Percentiles rank a stretch among this genome's conserved stretches.
phyloP scores from a whole-genome alignment of 2,113 vertebrate genomes.

The Ancistrus triradiatus region DNA sequence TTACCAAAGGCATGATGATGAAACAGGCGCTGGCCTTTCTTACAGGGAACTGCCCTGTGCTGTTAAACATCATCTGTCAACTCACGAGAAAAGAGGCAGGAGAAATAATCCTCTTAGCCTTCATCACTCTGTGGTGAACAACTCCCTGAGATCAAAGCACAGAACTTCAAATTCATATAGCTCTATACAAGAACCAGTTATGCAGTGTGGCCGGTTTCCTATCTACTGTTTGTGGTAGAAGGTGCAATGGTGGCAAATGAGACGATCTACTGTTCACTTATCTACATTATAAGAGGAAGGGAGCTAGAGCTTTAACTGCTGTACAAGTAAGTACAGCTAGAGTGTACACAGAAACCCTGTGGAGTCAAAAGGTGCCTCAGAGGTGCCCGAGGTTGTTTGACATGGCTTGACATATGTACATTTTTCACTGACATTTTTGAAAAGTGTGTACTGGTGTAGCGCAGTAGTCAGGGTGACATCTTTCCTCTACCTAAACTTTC shows the following conservation, averaged over 20 bases:
- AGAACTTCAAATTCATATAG: conserved; percentile 70
- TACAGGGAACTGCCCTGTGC: conserved; percentile 68
- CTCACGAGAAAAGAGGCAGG: conserved; percentile 53
- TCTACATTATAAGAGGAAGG: too few relatives aligned
- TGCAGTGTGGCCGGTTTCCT: conserved; percentile 56
- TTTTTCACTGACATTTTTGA: too few relatives aligned
- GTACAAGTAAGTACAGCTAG: too few relatives aligned
- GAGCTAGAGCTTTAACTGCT: too few relatives aligned
- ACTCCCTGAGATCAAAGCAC: conserved; percentile 71
- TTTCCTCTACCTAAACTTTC: too few relatives aligned
- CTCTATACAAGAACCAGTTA: conserved; percentile 77
- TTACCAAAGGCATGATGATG: conserved; percentile 66
- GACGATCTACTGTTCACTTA: too few relatives aligned
- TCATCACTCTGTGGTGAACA: conserved; percentile 64
- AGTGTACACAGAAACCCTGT: too few relatives aligned
- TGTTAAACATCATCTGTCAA: conserved; percentile 69
- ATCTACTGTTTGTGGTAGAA: not conserved
- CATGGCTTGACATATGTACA: too few relatives aligned
- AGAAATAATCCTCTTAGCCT: conserved; percentile 72
- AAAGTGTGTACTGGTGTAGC: too few relatives aligned
- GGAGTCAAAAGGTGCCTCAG: too few relatives aligned
- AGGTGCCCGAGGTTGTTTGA: too few relatives aligned
- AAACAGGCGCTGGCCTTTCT: conserved; percentile 63
- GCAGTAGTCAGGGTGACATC: too few relatives aligned
- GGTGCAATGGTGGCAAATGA: not conserved